Conservation (phyloP, 2,113 vertebrate species). For the Acinonyx jubatus region DNA sequence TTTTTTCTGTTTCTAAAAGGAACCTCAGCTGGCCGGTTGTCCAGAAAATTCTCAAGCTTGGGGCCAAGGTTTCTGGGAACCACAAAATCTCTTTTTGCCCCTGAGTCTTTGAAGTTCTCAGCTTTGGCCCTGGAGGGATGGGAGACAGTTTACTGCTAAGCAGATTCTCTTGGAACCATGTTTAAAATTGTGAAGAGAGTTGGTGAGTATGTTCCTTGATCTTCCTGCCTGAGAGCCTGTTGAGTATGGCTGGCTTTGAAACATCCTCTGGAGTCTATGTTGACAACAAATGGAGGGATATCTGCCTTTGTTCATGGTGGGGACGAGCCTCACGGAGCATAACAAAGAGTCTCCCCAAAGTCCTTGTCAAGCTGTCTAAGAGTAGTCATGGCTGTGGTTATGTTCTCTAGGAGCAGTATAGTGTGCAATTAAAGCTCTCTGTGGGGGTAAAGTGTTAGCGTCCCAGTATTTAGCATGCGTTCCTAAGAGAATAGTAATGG, state of each 20-base stretch:
- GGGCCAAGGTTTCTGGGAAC: background rate
- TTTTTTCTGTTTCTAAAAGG: background rate
- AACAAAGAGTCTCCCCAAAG: background rate
- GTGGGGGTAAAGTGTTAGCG: background rate
- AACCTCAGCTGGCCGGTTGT: background rate
- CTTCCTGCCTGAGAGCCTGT: background rate
- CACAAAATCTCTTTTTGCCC: background rate
- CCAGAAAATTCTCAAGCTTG: constrained; percentile 9
- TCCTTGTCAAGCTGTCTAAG: background rate
- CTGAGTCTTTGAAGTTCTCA: background rate
- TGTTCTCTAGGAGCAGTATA: background rate
- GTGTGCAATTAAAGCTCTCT: background rate
- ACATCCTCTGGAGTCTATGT: background rate
- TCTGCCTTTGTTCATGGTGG: background rate
- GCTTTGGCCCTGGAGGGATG: background rate
- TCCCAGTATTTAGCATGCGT: background rate
- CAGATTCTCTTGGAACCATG: background rate
- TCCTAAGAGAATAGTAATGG: background rate
- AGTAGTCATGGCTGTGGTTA: background rate
- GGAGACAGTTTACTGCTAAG: background rate
- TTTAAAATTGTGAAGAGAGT: background rate
- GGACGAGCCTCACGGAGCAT: background rate
- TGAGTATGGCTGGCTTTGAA: background rate
- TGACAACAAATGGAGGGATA: background rate
- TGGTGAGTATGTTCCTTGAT: background rate